Evolutionary conservation across 2,113 vertebrate species (phyloP), one percentile per base, ranked within the genome.

Genomic region (Aplodontia rufa): DNA sequence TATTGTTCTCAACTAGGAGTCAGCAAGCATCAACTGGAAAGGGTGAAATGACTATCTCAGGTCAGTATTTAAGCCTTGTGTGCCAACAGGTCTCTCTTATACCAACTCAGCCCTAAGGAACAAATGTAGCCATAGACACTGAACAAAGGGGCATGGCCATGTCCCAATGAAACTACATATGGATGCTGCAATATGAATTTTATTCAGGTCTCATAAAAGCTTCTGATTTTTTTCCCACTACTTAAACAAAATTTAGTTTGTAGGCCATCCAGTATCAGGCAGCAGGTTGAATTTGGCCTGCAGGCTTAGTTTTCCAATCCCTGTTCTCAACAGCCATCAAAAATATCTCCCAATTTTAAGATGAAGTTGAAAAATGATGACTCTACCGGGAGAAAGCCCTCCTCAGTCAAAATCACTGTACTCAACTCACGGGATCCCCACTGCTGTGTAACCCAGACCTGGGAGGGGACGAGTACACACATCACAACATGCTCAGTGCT

Each of bases 171-270:
- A 74, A 84, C 37, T 49, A 62, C 8, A 75, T 45, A 58, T 0
- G 1, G 22, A 68, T 47, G 66, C 42, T 80, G 60, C 82, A 17
- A 87, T 72, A 11, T 66, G 22, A 71, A 87, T 81, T 88, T 93
- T 64, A 72, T 79, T 89, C 90, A 86, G n/a, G 17, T 92, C 26
- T 84, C 51, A 95, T 37, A 62, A 72, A 86, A 91, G 72, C 37
- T 68, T 69, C 13, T 47, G 24, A 13, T 42, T 35, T 87, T n/a
- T n/a, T 45, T 20, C 28, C 66, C 69, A 42, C 11, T n/a, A 40
- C 40, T 78, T 5, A 49, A 72, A 81, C 37, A 68, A 40, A 40
- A 35, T 11, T 58, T 69, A 75, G 45, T 58, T 72, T 58, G 28
- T 74, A 28, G 17, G n/a, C n/a, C n/a, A 90, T n/a, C 53, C 47